Evolutionary conservation across 2,113 vertebrate genomes (phyloP).

Genomic region (Vidua chalybeata): DNA sequence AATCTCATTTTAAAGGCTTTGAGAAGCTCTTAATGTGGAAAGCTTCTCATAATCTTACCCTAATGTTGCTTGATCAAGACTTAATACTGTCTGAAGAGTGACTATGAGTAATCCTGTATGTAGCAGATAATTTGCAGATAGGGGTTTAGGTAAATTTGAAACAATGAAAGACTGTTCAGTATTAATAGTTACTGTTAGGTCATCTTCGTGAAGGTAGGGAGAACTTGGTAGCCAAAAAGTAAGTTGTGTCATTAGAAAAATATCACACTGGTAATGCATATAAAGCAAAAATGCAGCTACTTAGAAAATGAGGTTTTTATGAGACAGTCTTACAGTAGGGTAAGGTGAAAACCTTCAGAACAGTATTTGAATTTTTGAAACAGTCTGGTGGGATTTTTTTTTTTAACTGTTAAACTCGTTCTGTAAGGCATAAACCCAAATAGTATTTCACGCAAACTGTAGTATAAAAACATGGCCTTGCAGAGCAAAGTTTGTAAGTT

Average conservation of each 20-base stretch:
- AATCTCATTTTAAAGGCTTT: slow-evolving; percentile 19
- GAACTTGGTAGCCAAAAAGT: neutral
- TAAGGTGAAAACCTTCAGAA: neutral
- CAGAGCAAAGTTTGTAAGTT: neutral
- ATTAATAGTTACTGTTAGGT: neutral
- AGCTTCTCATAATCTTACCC: slow-evolving; percentile 9
- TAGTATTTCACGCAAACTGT: neutral
- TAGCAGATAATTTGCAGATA: neutral
- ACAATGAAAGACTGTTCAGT: neutral
- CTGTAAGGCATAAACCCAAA: neutral
- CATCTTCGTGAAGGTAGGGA: neutral
- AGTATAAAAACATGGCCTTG: neutral
- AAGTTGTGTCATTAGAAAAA: neutral
- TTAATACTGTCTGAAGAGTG: neutral
- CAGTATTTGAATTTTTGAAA: neutral
- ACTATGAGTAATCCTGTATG: neutral
- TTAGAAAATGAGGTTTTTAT: neutral
- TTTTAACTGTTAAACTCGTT: neutral
- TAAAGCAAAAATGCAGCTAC: neutral
- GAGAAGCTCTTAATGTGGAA: slow-evolving; percentile 21
- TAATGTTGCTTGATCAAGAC: slow-evolving; percentile 7
- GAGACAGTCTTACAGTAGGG: neutral
- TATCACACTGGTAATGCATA: neutral
- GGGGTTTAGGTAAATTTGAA: neutral
- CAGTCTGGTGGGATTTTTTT: neutral